Conservation (phyloP, 2,888 invertebrate genomes). For the Pilophorus perplexus region DNA sequence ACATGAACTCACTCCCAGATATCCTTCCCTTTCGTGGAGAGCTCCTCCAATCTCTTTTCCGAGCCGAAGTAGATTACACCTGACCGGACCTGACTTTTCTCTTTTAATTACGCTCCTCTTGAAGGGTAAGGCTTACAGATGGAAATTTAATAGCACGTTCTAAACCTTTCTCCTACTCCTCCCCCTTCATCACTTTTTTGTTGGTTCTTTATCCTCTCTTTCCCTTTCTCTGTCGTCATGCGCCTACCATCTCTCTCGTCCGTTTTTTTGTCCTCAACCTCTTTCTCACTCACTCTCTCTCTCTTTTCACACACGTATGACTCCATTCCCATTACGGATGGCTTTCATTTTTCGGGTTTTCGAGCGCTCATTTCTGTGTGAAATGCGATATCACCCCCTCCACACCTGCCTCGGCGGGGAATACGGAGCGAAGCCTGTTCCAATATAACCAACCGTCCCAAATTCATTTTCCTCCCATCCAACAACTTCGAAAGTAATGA, state of each 20-base stretch:
- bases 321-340: neutral
- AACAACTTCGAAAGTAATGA: no score
- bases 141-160: conserved; percentile 40
- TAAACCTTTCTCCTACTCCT: neutral
- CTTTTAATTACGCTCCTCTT: conserved; percentile 40
- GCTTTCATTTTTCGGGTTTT: conserved; percentile 4
- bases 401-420: neutral
- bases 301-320: conserved; percentile 20
- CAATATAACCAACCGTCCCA: no score
- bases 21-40: neutral
- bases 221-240: neutral
- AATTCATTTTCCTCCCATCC: no score
- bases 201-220: neutral
- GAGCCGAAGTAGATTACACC: conserved; percentile 38
- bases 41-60: conserved; percentile 14
- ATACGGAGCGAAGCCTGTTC: no score
- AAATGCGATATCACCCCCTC: neutral
- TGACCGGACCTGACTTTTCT: conserved; percentile 41
- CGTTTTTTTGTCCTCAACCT: neutral
- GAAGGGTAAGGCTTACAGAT: conserved; percentile 32
- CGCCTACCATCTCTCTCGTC: neutral
- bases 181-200: neutral
- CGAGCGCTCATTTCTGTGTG: neutral
- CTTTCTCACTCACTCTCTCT: no score
- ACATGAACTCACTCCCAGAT: neutral